phyloP scores from a whole-genome alignment of 2,797 vertebrate species.

The Myotis pilosus region DNA sequence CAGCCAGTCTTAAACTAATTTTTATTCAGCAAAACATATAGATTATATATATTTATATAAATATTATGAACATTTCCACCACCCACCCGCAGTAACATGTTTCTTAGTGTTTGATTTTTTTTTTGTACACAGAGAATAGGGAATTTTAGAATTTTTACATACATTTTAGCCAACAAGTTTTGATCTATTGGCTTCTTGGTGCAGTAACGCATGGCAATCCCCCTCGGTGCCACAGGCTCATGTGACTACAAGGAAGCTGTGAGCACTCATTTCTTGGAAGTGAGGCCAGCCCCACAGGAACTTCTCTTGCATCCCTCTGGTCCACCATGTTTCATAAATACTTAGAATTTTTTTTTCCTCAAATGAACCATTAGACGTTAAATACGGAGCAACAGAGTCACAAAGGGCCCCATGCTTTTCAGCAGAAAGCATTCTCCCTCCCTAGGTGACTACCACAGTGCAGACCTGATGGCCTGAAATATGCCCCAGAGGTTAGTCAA shows the following conservation, averaged over 20 bases:
- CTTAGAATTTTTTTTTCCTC: conserved; percentile 77
- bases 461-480: conserved; percentile 86
- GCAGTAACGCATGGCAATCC: conserved; percentile 78
- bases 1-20: no score
- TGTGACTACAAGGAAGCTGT: conserved; percentile 78
- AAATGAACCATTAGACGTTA: conserved; percentile 78
- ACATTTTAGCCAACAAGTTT: conserved; percentile 82
- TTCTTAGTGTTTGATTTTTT: conserved; percentile 78
- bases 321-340: conserved; percentile 88
- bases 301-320: conserved; percentile 88
- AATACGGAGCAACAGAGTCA: conserved; percentile 82
- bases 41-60: conserved; percentile 88
- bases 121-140: conserved; percentile 70
- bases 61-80: conserved; percentile 84
- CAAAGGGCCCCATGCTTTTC: conserved; percentile 80
- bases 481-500: conserved; percentile 85
- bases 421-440: conserved; percentile 83
- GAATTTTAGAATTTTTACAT: conserved; percentile 78
- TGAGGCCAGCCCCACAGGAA: conserved; percentile 87
- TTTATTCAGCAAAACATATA: conserved; percentile 90
- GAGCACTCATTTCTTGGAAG: conserved; percentile 82
- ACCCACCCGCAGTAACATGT: conserved; percentile 74
- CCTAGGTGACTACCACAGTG: conserved; percentile 86
- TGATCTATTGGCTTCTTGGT: conserved; percentile 86
- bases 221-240: conserved; percentile 79